These are phyloP conservation scores for Gavialis gangeticus DNA, from an alignment of 2,113 vertebrate species.

Conservation along the genomic window DNA sequence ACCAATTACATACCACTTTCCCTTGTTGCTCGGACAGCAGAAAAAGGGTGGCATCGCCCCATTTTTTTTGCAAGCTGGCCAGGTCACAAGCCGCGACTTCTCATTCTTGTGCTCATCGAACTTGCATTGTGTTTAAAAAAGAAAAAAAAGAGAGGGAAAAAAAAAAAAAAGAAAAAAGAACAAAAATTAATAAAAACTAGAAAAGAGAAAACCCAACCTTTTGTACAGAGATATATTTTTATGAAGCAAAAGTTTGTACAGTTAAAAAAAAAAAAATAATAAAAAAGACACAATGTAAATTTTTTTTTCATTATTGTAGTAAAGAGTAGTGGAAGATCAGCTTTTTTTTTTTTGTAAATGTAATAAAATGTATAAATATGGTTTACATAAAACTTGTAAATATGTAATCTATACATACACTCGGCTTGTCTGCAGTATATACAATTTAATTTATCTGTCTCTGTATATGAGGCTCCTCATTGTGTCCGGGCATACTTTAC, in stretches of 20 bases:
- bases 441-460: constrained; percentile 99
- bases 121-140: constrained; percentile 40
- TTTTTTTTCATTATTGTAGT: constrained; percentile 98
- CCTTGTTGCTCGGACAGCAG: background rate
- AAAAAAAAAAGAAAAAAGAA: background rate
- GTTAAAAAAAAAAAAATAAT: constrained; percentile 85
- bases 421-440: constrained; percentile 97
- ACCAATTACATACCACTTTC: background rate
- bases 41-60: background rate
- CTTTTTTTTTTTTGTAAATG: constrained; percentile 90
- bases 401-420: constrained; percentile 93
- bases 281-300: constrained; percentile 91
- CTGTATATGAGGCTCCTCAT: constrained; percentile 99
- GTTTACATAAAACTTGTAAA: constrained; percentile 97
- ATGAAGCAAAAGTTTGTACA: constrained; percentile 99
- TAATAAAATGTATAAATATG: constrained; percentile 97
- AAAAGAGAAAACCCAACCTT: constrained; percentile 77
- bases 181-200: constrained; percentile 74
- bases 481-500: constrained; percentile 95
- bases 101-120: constrained; percentile 67
- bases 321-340: constrained; percentile 87
- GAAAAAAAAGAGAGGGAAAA: background rate
- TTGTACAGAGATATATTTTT: constrained; percentile 99
- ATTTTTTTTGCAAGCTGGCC: constrained; percentile 52
- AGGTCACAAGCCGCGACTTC: background rate